Evolutionary conservation across 2,113 vertebrate genomes (phyloP).

Genomic region (Chelonoidis abingdonii): DNA sequence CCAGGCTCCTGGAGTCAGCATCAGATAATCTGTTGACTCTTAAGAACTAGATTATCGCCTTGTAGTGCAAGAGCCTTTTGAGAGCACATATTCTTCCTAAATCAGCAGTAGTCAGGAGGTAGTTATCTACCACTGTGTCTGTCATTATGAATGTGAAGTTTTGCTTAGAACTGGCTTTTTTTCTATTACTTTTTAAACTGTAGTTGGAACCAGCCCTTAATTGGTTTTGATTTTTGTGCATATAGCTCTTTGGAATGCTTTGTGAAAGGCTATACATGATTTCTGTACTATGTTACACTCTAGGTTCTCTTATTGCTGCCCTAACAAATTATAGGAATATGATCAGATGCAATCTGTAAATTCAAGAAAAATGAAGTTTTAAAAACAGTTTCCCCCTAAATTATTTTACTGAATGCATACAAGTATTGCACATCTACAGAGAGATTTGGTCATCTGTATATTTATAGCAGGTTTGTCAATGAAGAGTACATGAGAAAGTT

Average conservation of each 20-base stretch:
- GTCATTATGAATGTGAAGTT: neutral
- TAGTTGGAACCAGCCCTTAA: neutral
- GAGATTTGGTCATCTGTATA: neutral
- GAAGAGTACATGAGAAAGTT: constrained; percentile 4
- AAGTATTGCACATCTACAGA: neutral
- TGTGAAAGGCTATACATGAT: neutral
- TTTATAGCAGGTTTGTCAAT: neutral
- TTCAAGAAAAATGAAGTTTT: neutral
- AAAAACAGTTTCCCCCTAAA: neutral
- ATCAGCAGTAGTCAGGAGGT: neutral
- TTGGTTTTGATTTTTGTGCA: neutral
- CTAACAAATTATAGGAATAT: neutral
- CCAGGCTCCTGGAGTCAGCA: neutral
- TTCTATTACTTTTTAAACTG: constrained; percentile 1
- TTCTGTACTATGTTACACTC: neutral
- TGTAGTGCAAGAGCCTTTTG: neutral
- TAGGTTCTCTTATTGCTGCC: neutral
- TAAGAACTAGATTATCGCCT: neutral
- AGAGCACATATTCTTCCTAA: neutral
- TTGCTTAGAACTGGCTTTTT: neutral
- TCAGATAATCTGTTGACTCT: neutral
- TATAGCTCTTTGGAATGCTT: neutral
- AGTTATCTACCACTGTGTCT: neutral
- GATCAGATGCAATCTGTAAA: constrained; percentile 7
- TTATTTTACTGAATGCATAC: neutral